Percentiles rank a stretch among this genome's conserved stretches.
These are phyloP conservation scores for Microdon myrmicae DNA, from an alignment of 2,888 invertebrate genomes.

Conservation along the genomic window DNA sequence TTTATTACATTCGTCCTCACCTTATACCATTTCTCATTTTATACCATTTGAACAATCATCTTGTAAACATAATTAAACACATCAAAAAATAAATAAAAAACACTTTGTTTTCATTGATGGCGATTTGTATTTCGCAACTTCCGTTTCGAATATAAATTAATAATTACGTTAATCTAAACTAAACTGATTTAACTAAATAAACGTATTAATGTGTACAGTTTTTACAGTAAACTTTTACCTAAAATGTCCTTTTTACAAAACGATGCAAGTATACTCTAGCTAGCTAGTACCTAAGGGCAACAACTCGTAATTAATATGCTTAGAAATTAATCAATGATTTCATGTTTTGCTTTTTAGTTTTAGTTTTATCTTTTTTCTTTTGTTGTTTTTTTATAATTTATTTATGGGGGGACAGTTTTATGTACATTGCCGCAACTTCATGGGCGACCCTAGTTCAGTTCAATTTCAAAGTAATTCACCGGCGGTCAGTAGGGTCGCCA, in stretches of 20 bases:
- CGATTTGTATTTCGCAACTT: conserved; percentile 23
- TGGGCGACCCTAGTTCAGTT: conserved; percentile 56
- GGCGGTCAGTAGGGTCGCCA: conserved; percentile 80
- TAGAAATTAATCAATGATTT: not conserved
- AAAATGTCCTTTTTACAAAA: conserved; percentile 22
- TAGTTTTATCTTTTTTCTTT: conserved; percentile 24
- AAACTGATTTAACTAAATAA: conserved; percentile 33
- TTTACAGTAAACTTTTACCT: conserved; percentile 28
- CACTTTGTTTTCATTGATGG: no score
- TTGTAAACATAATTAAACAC: no score
- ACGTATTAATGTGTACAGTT: conserved; percentile 2
- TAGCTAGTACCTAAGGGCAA: conserved; percentile 34
- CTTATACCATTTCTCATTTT: no score
- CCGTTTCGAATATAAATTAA: conserved; percentile 37
- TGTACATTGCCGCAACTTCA: conserved; percentile 8
- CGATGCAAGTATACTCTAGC: conserved; percentile 33
- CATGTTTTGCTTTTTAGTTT: not conserved
- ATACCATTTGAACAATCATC: no score
- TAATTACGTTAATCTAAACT: conserved; percentile 34
- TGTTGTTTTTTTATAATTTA: conserved; percentile 4
- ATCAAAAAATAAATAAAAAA: no score
- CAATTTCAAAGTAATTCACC: conserved; percentile 59
- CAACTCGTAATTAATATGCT: not conserved
- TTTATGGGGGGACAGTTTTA: not conserved
- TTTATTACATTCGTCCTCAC: no score